Percentiles rank a stretch among this genome's conserved stretches.
phyloP scores from a whole-genome alignment of 2,113 vertebrate species.

The Acanthisitta chloris region DNA sequence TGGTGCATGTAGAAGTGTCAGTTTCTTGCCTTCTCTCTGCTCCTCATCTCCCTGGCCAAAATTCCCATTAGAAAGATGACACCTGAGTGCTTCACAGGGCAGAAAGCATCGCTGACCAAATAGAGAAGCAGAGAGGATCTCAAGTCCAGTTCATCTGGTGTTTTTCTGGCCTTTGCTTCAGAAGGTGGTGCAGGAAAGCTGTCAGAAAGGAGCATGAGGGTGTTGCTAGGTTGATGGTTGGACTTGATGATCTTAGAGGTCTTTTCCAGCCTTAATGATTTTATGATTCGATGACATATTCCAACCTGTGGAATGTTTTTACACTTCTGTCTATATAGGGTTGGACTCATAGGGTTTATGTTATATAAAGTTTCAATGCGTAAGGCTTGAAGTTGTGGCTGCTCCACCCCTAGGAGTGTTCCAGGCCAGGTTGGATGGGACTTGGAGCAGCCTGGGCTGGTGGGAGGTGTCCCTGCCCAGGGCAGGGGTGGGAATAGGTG shows the following conservation, averaged over 20 bases:
- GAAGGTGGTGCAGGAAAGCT: neutral
- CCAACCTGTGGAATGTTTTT: neutral
- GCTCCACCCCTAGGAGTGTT: no score
- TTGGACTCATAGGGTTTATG: neutral
- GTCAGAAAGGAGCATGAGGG: neutral
- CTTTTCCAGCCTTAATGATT: neutral
- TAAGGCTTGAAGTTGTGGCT: neutral
- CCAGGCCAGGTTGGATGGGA: neutral
- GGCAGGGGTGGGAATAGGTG: neutral
- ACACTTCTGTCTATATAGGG: rapidly evolving
- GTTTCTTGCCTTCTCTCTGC: neutral
- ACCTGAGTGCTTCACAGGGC: constrained; percentile 19
- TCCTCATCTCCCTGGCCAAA: constrained; percentile 11
- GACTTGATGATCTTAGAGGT: neutral
- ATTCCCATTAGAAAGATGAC: constrained; percentile 61
- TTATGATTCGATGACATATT: neutral
- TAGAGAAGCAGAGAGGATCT: neutral
- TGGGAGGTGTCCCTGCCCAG: neutral
- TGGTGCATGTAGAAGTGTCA: constrained; percentile 49
- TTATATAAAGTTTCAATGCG: neutral
- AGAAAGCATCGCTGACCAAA: constrained; percentile 15
- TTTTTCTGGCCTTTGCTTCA: neutral
- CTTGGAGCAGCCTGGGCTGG: rapidly evolving
- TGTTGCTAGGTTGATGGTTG: neutral
- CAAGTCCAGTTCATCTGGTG: neutral